Evolutionary conservation across 37 sponge, comb jelly and placozoan species (phyloP), one percentile per base, ranked within the genome.

Genomic region (Spongilla lacustris): DNA sequence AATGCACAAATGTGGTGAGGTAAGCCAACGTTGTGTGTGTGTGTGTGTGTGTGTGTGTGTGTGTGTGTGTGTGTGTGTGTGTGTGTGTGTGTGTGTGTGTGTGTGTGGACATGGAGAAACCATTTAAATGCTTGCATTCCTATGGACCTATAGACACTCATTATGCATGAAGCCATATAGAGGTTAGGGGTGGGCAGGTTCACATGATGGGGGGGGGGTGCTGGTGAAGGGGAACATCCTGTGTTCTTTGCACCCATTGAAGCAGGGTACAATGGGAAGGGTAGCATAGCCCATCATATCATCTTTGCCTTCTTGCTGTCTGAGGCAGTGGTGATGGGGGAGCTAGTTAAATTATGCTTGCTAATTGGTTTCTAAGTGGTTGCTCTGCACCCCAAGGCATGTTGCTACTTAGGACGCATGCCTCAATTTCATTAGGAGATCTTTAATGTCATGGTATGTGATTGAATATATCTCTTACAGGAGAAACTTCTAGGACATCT

Each of bases 401-500:
- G 46, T 46, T 46, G 46, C 46, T 46, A 46, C 46, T 46, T 46
- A n/a, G n/a, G n/a, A n/a, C n/a, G n/a, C n/a, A 46, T 46, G 4
- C 46, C 46, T 46, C 46, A 46, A 46, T 46, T 8, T 74, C 31
- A 26, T 30, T 27, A 50, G 27, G n/a, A n/a, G n/a, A n/a, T n/a
- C n/a, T n/a, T 3, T 33, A 11, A 12, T 80, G 67, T 6, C 5
- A 21, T 32, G 67, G 4, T 26, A 28, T 19, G 29, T 26, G 23
- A 50, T 23, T 81, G 74, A 37, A 35, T 24, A 29, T 68, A 29
- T 36, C 24, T 66, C 69, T 0, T 79, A 33, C 75, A 97, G 91
- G 99, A 98, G 85, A 96, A 98, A 73, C 93, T 98, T 48, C 84
- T 98, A 21, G 90, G 95, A 67, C 99, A 98, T 81, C 87, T 98